Conservation (phyloP, 2,888 invertebrate species). For the Pachycephus smyrnensis region DNA sequence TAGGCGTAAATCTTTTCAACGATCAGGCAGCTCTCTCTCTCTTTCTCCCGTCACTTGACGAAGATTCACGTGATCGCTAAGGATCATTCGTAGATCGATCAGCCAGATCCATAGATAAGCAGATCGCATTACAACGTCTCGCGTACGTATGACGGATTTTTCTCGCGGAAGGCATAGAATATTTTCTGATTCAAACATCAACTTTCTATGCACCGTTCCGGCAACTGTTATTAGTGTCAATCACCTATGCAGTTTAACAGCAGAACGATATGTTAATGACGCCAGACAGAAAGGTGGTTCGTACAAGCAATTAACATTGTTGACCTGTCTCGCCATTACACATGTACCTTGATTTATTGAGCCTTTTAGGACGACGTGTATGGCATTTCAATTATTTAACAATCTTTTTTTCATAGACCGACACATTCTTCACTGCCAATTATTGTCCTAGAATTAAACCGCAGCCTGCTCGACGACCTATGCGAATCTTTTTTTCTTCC, state of each 20-base stretch:
- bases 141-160: background rate
- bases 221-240: conserved; percentile 13
- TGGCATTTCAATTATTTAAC: conserved; percentile 21
- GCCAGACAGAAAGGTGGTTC: conserved; percentile 10
- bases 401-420: conserved; percentile 34
- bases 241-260: conserved; percentile 3
- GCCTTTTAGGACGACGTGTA: conserved; percentile 32
- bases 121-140: background rate
- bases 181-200: conserved; percentile 49
- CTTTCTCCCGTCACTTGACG: background rate
- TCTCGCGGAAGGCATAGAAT: background rate
- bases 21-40: background rate
- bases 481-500: background rate
- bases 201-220: conserved; percentile 40
- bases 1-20: background rate
- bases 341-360: conserved; percentile 43
- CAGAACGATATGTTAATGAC: conserved; percentile 24
- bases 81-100: background rate
- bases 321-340: conserved; percentile 26
- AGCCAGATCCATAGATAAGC: background rate
- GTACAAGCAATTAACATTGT: conserved; percentile 52
- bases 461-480: conserved; percentile 19
- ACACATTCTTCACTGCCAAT: conserved; percentile 50
- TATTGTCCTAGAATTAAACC: conserved; percentile 37
- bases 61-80: background rate